Conservation (phyloP, 2,113 vertebrate species). For the Arizona elegans region DNA sequence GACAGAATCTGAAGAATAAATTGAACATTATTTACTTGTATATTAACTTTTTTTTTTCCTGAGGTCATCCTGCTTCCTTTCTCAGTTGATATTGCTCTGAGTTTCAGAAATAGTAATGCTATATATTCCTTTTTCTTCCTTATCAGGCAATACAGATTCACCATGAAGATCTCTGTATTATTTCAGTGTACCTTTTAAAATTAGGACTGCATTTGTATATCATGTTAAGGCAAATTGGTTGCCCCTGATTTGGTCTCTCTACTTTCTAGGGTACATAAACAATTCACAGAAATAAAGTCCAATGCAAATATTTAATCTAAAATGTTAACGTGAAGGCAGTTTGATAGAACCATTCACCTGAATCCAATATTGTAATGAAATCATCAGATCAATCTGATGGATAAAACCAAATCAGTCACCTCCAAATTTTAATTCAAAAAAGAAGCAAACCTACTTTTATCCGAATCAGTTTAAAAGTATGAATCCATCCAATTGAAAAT, state of each 20-base stretch:
- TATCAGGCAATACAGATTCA: neutral
- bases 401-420: neutral
- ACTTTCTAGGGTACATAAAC: neutral
- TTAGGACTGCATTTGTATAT: neutral
- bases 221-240: neutral
- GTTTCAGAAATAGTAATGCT: neutral
- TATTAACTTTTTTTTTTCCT: constrained; percentile 9
- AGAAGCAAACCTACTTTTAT: neutral
- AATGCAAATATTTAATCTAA: neutral
- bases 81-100: neutral
- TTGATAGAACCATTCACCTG: neutral
- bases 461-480: neutral
- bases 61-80: neutral
- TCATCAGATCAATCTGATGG: neutral
- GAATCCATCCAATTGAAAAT: neutral
- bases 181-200: neutral
- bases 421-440: neutral
- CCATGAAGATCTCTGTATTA: neutral
- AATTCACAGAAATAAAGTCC: neutral
- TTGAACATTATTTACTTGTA: constrained; percentile 20
- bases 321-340: neutral
- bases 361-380: neutral
- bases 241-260: neutral
- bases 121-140: neutral
- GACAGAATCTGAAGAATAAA: constrained; percentile 27